A percentile compares a stretch with the other conserved stretches of the same genome.
These are phyloP conservation scores for Pollenia amentaria DNA, from an alignment of 2,888 invertebrate genomes.

Conservation along the genomic window DNA sequence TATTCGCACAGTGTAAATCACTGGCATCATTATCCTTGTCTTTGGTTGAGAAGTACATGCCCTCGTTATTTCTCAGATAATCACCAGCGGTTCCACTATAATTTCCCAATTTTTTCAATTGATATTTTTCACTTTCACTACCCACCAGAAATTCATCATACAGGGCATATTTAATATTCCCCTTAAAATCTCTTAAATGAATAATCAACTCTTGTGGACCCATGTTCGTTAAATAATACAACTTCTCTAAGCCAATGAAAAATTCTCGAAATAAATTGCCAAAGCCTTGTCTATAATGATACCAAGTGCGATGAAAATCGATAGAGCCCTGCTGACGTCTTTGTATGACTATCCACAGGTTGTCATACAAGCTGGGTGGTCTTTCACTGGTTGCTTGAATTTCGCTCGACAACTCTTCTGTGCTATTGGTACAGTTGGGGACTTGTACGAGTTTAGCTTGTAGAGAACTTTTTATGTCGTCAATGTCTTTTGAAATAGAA, in stretches of 20 bases:
- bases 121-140: conserved; percentile 59
- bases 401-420: background rate
- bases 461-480: background rate
- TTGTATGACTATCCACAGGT: conserved; percentile 58
- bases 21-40: conserved; percentile 59
- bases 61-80: conserved; percentile 51
- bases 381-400: background rate
- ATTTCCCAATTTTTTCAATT: conserved; percentile 55
- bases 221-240: conserved; percentile 46
- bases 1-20: conserved; percentile 49
- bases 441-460: background rate
- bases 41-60: conserved; percentile 59
- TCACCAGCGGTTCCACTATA: conserved; percentile 67
- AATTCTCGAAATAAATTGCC: conserved; percentile 64
- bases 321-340: conserved; percentile 58
- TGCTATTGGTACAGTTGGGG: background rate
- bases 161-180: conserved; percentile 33
- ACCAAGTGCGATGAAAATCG: conserved; percentile 60
- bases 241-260: conserved; percentile 65
- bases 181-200: conserved; percentile 50
- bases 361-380: conserved; percentile 22
- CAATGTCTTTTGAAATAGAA: conserved; percentile 24
- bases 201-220: conserved; percentile 50
- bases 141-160: conserved; percentile 66
- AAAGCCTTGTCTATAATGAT: conserved; percentile 65